Evolutionary conservation across 2,797 vertebrate genomes (phyloP).

Genomic region (Sebastolobus altivelis): DNA sequence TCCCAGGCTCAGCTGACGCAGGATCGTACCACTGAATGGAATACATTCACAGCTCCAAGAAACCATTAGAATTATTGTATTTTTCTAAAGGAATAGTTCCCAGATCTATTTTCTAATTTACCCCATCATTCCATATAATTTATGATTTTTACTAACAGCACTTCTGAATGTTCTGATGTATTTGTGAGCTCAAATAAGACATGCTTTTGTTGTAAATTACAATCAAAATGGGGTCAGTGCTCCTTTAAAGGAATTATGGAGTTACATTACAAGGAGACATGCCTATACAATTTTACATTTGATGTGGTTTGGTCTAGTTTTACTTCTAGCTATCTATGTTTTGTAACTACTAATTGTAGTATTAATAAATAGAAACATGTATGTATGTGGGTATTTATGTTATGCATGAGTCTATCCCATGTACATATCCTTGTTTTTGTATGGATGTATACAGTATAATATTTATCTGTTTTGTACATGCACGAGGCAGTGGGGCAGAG

Average conservation of each 20-base stretch:
- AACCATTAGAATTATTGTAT: background rate
- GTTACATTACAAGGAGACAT: background rate
- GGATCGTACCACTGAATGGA: background rate
- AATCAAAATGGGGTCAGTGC: background rate
- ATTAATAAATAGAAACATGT: background rate
- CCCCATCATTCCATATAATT: background rate
- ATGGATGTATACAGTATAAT: background rate
- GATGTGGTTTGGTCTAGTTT: background rate
- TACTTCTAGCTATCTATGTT: background rate
- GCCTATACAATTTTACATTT: background rate
- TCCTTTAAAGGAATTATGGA: background rate
- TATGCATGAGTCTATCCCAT: background rate
- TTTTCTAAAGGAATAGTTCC: background rate
- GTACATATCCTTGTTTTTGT: background rate
- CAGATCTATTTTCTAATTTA: background rate
- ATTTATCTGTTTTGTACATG: background rate
- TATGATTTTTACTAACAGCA: background rate
- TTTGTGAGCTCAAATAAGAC: background rate
- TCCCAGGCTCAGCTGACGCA: background rate
- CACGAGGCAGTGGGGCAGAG: background rate
- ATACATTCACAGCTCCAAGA: background rate
- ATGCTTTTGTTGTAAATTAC: background rate
- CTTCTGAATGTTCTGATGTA: background rate
- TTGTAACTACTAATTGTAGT: background rate
- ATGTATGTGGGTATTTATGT: background rate